Conservation (phyloP, 2,797 vertebrate species). For the Platyrinchus mystaceus region DNA sequence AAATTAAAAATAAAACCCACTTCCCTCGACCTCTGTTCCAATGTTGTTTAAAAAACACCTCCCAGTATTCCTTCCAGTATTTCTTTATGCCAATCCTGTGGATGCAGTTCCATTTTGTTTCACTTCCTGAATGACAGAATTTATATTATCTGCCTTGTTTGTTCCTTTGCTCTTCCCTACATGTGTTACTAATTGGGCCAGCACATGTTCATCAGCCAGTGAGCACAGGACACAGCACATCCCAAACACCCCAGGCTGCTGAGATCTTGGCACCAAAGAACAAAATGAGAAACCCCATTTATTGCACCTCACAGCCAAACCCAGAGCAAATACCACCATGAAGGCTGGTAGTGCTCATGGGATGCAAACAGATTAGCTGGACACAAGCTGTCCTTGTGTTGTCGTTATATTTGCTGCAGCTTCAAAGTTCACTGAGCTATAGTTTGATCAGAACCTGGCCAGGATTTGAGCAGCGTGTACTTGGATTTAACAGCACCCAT, state of each 20-base stretch:
- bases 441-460: slow-evolving; percentile 22
- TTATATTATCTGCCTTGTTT: neutral
- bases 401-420: neutral
- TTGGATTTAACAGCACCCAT: neutral
- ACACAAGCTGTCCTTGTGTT: neutral
- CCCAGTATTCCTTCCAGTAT: neutral
- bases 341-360: neutral
- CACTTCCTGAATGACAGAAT: neutral
- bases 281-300: neutral
- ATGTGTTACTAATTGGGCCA: neutral
- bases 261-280: neutral
- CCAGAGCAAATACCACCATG: neutral
- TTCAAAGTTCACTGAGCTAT: neutral
- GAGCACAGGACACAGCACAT: neutral
- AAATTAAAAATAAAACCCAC: neutral
- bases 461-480: neutral
- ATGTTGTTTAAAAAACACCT: neutral
- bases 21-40: neutral
- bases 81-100: neutral
- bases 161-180: neutral
- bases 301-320: neutral
- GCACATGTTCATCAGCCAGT: neutral
- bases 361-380: neutral
- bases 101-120: neutral
- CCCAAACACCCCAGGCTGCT: neutral